phyloP scores from a whole-genome alignment of 2,113 vertebrate genomes.

The Gymnorhina tibicen region DNA sequence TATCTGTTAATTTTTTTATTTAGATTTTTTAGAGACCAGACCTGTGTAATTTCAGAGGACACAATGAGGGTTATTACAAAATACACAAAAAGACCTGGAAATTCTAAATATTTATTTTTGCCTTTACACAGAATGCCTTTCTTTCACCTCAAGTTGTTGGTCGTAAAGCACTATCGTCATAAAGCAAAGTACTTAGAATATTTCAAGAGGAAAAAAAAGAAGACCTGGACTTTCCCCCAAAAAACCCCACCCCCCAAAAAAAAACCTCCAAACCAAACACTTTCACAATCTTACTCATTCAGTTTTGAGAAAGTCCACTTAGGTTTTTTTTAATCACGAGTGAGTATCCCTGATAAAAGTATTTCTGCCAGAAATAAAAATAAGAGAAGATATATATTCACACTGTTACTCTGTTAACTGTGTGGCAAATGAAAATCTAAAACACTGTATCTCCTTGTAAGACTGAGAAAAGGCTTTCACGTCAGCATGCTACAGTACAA shows the following conservation, averaged over 20 bases:
- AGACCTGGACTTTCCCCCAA: neutral
- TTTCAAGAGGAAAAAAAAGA: neutral
- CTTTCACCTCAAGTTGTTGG: neutral
- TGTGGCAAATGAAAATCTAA: neutral
- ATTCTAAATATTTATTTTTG: neutral
- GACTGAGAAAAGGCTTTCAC: neutral
- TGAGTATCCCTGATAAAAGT: neutral
- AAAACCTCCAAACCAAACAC: neutral
- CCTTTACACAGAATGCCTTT: neutral
- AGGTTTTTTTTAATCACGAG: slow-evolving; percentile 2
- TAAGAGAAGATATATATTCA: neutral
- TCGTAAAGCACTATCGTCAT: too few species aligned
- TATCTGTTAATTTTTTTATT: neutral
- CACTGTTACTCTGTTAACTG: neutral
- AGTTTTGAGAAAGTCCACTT: neutral
- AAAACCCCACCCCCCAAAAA: rapidly evolving
- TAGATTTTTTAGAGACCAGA: neutral
- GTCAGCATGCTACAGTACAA: neutral
- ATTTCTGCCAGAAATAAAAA: neutral
- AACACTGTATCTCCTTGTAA: neutral
- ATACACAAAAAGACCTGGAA: neutral
- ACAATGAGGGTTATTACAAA: neutral
- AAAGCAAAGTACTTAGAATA: neutral
- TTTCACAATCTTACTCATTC: neutral
- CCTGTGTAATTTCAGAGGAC: neutral